Conservation (phyloP, 2,113 vertebrate genomes). For the Octodon degus region DNA sequence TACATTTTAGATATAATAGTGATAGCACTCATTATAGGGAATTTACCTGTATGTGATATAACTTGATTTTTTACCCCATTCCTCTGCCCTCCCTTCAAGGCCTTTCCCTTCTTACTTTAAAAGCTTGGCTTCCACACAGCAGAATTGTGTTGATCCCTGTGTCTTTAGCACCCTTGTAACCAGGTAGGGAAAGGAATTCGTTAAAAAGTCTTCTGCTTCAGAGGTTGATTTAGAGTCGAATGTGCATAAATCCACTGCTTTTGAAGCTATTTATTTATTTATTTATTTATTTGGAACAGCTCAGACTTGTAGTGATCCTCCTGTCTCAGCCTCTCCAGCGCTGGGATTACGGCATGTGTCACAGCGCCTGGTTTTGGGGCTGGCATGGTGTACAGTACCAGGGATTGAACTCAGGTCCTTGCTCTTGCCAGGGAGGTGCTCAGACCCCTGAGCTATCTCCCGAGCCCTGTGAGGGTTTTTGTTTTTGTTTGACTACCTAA, state of each 20-base stretch:
- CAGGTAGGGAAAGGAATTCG: neutral
- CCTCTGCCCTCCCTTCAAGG: neutral
- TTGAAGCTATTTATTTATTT: neutral
- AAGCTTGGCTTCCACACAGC: neutral
- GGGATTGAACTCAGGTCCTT: too few relatives aligned
- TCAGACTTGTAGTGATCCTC: too few relatives aligned
- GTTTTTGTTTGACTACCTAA: neutral
- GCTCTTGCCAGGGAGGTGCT: too few relatives aligned
- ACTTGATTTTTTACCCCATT: neutral
- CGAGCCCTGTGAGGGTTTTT: neutral
- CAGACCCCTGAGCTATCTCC: too few relatives aligned
- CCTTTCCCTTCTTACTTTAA: neutral
- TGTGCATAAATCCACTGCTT: neutral
- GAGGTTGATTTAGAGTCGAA: conserved; percentile 1
- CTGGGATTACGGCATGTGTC: too few relatives aligned
- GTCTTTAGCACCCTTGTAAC: neutral
- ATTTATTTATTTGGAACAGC: too few relatives aligned
- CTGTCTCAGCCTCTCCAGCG: too few relatives aligned
- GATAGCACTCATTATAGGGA: neutral
- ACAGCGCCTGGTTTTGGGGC: too few relatives aligned
- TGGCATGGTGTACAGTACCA: too few relatives aligned
- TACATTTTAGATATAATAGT: neutral
- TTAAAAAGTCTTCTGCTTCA: conserved; percentile 43
- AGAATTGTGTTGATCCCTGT: neutral
- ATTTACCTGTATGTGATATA: neutral